Percentiles rank a stretch among this genome's conserved stretches.
Conservation (phyloP, 2,797 vertebrate species). For the Catamblyrhynchus diadema region DNA sequence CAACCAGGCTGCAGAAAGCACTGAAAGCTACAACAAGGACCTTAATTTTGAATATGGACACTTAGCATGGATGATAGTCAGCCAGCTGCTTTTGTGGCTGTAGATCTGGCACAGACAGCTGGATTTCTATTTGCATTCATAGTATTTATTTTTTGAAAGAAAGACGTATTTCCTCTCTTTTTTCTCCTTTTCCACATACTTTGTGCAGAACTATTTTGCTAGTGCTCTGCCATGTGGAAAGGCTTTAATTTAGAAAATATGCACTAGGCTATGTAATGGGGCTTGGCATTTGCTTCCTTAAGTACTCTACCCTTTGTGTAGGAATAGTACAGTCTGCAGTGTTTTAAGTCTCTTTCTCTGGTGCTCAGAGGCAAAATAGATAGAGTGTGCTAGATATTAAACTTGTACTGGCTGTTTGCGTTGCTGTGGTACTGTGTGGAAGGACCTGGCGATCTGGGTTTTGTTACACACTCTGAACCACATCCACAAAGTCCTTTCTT, state of each 20-base stretch:
- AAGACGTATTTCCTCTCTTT: neutral
- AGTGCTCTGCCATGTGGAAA: neutral
- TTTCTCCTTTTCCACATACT: neutral
- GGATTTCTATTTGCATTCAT: neutral
- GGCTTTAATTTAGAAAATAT: constrained; percentile 7
- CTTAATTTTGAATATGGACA: neutral
- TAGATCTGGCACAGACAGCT: neutral
- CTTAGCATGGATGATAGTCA: neutral
- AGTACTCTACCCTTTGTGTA: neutral
- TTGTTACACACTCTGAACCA: constrained; percentile 4
- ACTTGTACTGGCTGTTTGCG: neutral
- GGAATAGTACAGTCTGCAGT: neutral
- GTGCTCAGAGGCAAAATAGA: neutral
- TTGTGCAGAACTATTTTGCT: neutral
- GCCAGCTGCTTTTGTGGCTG: neutral
- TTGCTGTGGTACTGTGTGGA: neutral
- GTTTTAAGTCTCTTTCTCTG: neutral
- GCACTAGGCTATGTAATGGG: neutral
- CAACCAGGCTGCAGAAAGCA: neutral
- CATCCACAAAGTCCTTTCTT: neutral
- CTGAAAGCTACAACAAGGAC: neutral
- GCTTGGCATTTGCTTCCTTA: neutral
- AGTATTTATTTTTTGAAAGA: neutral
- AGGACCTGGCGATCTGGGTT: neutral
- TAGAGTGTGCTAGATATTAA: neutral